Base-by-base conservation (phyloP, 2,888 invertebrate species). In the Uropetala carovei region DNA sequence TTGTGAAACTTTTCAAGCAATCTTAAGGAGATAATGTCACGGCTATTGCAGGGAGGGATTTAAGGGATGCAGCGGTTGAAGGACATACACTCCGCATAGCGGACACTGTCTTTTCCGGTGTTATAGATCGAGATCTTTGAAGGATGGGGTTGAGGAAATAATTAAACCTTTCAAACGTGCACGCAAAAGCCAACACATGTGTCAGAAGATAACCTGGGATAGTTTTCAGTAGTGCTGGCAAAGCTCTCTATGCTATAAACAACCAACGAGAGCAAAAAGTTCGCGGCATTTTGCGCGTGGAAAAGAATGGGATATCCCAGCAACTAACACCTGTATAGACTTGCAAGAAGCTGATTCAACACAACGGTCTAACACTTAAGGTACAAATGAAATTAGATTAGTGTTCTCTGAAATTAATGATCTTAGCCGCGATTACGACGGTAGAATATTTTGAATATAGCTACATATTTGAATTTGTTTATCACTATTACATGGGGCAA, bases 41-140 rank as follows among this genome's bases (percentile, higher is more conserved):
- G 86, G 86, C 86, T 86, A 22, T 59, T 86, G 59, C 86, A 60
- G 60, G 22, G 27, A 86, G 59, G 86, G 86, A 86, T 86, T 86
- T 86, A 86, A 86, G 86, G 86, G 56, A 59, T 22, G 85, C 59
- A 22, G 58, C 86, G 13, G 22, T 60, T 86, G 89, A 89, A 89
- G 89, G 56, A 89, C 64, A 30, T 18, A 43, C 89, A 68, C 60
- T 43, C 89, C 64, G 89, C 64, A 89, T 64, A 68, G 68, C 68
- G 56, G n/a, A 68, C 43, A 64, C 60, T 64, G 64, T 89, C 89
- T 68, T 68, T 89, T 60, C 43, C 64, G 60, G 89, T 68, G 89
- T 68, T 68, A 89, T 68, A 89, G 89, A 89, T 89, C 89, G 89
- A 27, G 68, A 89, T 89, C 68, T 60, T 89, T 89, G 89, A 68